These are phyloP conservation scores for Zaprionus bogoriensis DNA, from an alignment of 2,888 invertebrate genomes.

Conservation along the genomic window DNA sequence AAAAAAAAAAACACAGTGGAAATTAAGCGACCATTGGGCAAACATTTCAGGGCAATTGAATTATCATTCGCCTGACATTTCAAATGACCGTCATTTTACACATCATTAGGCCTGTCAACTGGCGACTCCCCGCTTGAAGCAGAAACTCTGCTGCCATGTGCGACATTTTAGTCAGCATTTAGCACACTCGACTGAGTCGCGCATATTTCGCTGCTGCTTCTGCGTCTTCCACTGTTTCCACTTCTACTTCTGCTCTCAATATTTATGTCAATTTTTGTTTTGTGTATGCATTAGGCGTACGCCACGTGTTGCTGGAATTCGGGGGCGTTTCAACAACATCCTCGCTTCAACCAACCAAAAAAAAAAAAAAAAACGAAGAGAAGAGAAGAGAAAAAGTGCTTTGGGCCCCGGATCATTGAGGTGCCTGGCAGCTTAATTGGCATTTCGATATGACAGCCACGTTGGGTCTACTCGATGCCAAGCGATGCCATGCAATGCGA, in stretches of 20 bases:
- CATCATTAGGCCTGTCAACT: slow-evolving; percentile 62
- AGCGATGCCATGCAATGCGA: not conserved
- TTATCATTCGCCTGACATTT: slow-evolving; percentile 31
- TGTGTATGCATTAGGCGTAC: slow-evolving; percentile 53
- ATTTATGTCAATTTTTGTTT: slow-evolving; percentile 20
- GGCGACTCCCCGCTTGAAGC: not conserved
- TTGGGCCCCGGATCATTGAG: slow-evolving; percentile 44
- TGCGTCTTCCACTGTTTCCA: not conserved
- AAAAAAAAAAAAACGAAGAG: not conserved
- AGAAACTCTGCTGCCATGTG: slow-evolving; percentile 38
- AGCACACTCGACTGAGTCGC: slow-evolving; percentile 39
- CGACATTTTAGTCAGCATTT: slow-evolving; percentile 29
- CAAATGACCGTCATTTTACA: slow-evolving; percentile 63
- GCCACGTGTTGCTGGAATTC: slow-evolving; percentile 32
- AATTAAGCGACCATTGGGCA: slow-evolving; percentile 2
- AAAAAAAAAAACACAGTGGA: not conserved
- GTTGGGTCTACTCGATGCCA: slow-evolving; percentile 11
- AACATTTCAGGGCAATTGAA: slow-evolving; percentile 43
- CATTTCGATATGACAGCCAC: slow-evolving; percentile 69
- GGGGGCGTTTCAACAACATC: not conserved
- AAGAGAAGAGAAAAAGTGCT: not conserved
- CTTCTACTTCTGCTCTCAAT: slow-evolving; percentile 2
- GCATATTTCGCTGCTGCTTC: slow-evolving; percentile 45
- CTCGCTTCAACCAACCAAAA: not conserved
- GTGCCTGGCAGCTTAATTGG: slow-evolving; percentile 63